These are phyloP conservation scores for Axis porcinus DNA, from an alignment of 2,113 vertebrate species.

Conservation along the genomic window DNA sequence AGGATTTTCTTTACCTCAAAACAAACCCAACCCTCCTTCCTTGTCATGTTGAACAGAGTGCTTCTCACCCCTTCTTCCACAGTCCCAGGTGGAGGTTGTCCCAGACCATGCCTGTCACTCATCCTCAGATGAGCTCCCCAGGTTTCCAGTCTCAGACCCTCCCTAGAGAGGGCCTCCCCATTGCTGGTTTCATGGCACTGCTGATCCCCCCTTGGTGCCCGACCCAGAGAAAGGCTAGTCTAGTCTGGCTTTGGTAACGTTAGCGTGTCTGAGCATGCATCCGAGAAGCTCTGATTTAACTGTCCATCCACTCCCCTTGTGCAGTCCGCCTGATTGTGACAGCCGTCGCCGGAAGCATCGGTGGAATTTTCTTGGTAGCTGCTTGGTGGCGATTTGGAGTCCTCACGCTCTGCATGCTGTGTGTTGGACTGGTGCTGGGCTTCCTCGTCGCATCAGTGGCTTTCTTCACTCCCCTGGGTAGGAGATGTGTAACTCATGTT, in stretches of 20 bases:
- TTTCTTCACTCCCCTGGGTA: constrained; percentile 94
- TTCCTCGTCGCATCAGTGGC: constrained; percentile 83
- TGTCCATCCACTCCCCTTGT: neutral
- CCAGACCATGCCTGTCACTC: neutral
- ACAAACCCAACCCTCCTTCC: neutral
- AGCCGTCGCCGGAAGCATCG: constrained; percentile 81
- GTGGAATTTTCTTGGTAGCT: constrained; percentile 87
- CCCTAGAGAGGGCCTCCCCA: neutral
- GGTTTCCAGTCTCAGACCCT: neutral
- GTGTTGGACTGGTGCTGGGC: constrained; percentile 90
- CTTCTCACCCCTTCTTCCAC: neutral
- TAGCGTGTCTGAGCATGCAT: neutral
- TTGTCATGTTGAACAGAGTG: neutral
- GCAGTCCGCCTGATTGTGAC: constrained; percentile 88
- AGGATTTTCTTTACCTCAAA: constrained; percentile 8
- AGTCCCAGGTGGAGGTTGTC: neutral
- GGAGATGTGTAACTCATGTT: neutral
- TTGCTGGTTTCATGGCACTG: neutral
- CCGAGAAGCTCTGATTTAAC: no score
- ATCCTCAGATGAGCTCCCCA: neutral
- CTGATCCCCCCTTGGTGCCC: neutral
- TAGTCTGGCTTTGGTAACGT: neutral
- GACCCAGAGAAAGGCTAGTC: neutral
- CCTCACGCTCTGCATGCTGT: constrained; percentile 83
- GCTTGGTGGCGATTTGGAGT: constrained; percentile 94